Evolutionary conservation across 2,797 vertebrate species (phyloP).

Genomic region (Hydrocynus forskahlii): DNA sequence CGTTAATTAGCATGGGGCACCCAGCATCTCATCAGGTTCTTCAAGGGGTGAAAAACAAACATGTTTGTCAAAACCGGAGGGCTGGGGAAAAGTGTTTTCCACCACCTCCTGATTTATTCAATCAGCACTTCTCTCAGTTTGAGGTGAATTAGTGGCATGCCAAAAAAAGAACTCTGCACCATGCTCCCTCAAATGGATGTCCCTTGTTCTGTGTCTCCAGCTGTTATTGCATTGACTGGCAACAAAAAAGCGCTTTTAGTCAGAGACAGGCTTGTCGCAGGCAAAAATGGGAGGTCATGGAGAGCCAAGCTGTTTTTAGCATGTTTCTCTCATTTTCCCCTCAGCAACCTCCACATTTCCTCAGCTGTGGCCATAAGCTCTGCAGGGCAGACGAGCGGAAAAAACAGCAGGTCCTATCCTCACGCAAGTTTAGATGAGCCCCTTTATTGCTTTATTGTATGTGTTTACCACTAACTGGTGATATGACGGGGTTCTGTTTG

Average conservation of each 20-base stretch:
- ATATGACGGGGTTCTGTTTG: not conserved
- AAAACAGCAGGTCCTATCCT: conserved; percentile 7
- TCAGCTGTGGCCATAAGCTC: not conserved
- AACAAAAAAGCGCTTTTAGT: conserved; percentile 45
- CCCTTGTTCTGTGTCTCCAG: conserved; percentile 49
- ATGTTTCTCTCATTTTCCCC: conserved; percentile 29
- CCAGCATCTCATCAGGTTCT: conserved; percentile 44
- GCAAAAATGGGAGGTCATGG: conserved; percentile 39
- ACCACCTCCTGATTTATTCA: conserved; percentile 68
- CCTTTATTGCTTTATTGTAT: not conserved
- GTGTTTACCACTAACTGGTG: not conserved
- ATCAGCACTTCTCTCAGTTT: conserved; percentile 68
- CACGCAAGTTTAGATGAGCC: not conserved
- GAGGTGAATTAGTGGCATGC: conserved; percentile 61
- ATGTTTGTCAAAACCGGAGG: conserved; percentile 61
- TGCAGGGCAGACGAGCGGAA: not conserved
- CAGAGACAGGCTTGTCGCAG: conserved; percentile 46
- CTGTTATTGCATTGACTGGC: conserved; percentile 51
- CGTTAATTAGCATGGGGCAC: conserved; percentile 55
- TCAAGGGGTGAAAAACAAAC: conserved; percentile 63
- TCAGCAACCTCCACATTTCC: conserved; percentile 15
- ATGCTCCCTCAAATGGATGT: conserved; percentile 39
- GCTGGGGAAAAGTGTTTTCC: conserved; percentile 52
- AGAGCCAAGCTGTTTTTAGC: conserved; percentile 44
- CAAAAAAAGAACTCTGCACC: conserved; percentile 32